Percentiles rank a stretch among this genome's conserved stretches.
Conservation (phyloP, 1,140 invertebrate species). For the Rhopalosiphum padi region DNA sequence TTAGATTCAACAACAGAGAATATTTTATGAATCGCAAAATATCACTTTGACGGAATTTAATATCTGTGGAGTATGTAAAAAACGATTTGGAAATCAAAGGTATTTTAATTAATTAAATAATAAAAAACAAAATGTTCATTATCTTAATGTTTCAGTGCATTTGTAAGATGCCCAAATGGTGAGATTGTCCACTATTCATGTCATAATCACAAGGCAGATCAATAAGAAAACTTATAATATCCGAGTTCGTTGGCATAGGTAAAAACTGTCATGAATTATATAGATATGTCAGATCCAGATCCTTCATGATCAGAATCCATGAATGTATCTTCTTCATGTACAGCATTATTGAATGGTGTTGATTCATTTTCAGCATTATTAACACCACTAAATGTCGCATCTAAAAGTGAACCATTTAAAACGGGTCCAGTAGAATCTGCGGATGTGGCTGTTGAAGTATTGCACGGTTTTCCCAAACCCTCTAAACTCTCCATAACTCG, state of each 20-base stretch:
- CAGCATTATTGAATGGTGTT: conserved; percentile 45
- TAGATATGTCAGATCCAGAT: conserved; percentile 50
- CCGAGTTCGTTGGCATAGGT: background rate
- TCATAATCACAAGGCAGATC: conserved; percentile 60
- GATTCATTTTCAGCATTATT: conserved; percentile 57
- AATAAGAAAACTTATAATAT: conserved; percentile 26
- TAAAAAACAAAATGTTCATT: conserved; percentile 54
- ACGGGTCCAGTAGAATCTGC: conserved; percentile 48
- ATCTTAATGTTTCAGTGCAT: conserved; percentile 73
- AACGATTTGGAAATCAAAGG: conserved; percentile 89
- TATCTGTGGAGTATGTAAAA: conserved; percentile 89
- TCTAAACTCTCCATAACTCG: conserved; percentile 76
- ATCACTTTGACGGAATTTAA: conserved; percentile 85
- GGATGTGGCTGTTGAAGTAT: conserved; percentile 60
- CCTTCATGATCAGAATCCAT: conserved; percentile 57
- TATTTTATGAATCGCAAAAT: conserved; percentile 80
- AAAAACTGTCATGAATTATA: background rate
- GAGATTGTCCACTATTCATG: conserved; percentile 93
- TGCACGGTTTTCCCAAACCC: conserved; percentile 68
- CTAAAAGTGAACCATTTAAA: conserved; percentile 53
- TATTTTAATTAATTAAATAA: conserved; percentile 63
- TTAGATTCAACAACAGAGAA: conserved; percentile 79
- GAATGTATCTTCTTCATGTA: conserved; percentile 51
- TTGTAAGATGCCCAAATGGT: conserved; percentile 89
- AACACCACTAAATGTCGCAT: conserved; percentile 54